These are phyloP conservation scores for Adineta ricciae DNA, from an alignment of 2,888 invertebrate genomes.

Conservation along the genomic window DNA sequence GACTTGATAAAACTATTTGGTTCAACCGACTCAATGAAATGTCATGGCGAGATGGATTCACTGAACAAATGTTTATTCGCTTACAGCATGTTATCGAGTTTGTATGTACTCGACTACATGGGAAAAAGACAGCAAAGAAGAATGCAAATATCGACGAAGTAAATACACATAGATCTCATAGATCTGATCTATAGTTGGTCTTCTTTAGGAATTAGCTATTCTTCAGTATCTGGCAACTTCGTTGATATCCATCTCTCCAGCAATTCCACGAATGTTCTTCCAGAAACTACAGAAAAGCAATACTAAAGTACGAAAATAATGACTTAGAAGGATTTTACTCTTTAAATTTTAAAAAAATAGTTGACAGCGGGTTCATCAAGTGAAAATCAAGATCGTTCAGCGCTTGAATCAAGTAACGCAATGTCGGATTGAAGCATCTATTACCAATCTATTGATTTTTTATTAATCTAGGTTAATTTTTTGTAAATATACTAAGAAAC, in stretches of 20 bases:
- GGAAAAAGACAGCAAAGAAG: background rate
- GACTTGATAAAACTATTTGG: constrained; percentile 7
- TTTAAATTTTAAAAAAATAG: too few species aligned
- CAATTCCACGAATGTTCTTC: constrained; percentile 8
- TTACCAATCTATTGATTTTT: too few species aligned
- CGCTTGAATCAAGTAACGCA: background rate
- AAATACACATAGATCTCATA: background rate
- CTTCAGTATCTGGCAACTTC: background rate
- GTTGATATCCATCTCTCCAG: background rate
- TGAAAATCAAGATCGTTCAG: constrained; percentile 10
- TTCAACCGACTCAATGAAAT: background rate
- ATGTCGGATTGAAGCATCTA: too few species aligned
- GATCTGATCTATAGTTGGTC: background rate
- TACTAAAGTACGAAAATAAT: background rate
- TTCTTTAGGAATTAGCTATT: background rate
- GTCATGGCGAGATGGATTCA: constrained; percentile 14
- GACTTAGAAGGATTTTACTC: too few species aligned
- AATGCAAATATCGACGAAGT: background rate
- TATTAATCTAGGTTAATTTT: too few species aligned
- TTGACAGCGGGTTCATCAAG: background rate
- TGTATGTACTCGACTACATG: background rate
- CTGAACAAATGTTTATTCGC: background rate
- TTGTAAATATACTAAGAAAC: too few species aligned
- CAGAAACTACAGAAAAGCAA: background rate
- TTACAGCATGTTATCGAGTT: background rate